Evolutionary conservation across 2,113 vertebrate genomes (phyloP).

Genomic region (Gopherus evgoodei): DNA sequence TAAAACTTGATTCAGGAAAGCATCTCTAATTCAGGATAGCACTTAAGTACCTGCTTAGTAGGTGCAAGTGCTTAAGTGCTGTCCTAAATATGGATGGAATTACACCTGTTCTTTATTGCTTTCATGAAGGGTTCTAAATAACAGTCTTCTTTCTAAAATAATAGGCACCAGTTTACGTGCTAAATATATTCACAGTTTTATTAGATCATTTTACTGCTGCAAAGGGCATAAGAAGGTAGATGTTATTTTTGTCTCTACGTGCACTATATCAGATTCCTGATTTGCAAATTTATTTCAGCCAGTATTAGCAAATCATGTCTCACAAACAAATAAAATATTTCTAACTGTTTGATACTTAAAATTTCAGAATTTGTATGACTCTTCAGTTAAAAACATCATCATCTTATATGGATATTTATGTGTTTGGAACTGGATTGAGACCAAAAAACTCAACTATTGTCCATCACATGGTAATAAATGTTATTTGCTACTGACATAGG

Average conservation of each 20-base stretch:
- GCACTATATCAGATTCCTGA: background rate
- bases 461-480: background rate
- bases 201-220: background rate
- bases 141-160: background rate
- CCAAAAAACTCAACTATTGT: background rate
- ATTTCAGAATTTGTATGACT: background rate
- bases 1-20: conserved; percentile 43
- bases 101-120: conserved; percentile 24
- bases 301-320: background rate
- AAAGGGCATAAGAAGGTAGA: background rate
- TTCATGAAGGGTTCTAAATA: too few relatives aligned
- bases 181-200: background rate
- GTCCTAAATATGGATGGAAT: conserved; percentile 32
- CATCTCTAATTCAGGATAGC: conserved; percentile 22
- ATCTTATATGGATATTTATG: background rate
- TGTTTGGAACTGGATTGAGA: background rate
- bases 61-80: conserved; percentile 22
- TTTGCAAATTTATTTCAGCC: background rate
- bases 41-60: conserved; percentile 46
- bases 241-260: background rate
- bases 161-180: background rate
- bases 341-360: background rate
- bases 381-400: background rate
- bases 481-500: background rate
- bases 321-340: fast-evolving